Conservation (phyloP, 2,888 invertebrate genomes). For the Andrena trimmerana region DNA sequence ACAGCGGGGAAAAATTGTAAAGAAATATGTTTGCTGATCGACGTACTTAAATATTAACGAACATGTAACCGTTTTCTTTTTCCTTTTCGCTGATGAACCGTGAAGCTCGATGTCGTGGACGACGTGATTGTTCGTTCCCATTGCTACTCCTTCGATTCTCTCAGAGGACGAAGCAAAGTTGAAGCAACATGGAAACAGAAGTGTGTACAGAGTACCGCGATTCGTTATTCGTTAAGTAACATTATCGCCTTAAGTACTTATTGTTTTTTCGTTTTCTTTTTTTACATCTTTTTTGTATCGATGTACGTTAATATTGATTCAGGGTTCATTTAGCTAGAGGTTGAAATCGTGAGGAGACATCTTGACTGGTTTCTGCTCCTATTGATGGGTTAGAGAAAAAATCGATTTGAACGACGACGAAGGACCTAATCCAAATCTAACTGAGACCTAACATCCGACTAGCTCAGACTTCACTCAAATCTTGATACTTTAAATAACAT, state of each 20-base stretch:
- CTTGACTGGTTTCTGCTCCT: slow-evolving; percentile 41
- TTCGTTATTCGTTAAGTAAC: slow-evolving; percentile 51
- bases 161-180: neutral
- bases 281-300: slow-evolving; percentile 40
- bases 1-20: slow-evolving; percentile 56
- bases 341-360: slow-evolving; percentile 32
- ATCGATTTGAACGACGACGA: neutral
- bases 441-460: neutral
- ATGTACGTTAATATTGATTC: slow-evolving; percentile 51
- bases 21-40: slow-evolving; percentile 65
- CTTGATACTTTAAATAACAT: neutral
- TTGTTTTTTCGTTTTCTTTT: slow-evolving; percentile 54
- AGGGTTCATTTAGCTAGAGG: slow-evolving; percentile 38
- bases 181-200: neutral
- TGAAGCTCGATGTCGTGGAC: slow-evolving; percentile 46
- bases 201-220: slow-evolving; percentile 53
- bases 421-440: neutral
- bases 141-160: slow-evolving; percentile 6
- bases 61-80: slow-evolving; percentile 22
- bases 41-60: slow-evolving; percentile 77
- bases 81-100: slow-evolving; percentile 32
- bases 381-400: neutral
- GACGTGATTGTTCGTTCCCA: slow-evolving; percentile 24
- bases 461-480: neutral
- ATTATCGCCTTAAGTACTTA: slow-evolving; percentile 65